Base-by-base conservation (phyloP, 2,113 vertebrate genomes). In the Oxyura jamaicensis region DNA sequence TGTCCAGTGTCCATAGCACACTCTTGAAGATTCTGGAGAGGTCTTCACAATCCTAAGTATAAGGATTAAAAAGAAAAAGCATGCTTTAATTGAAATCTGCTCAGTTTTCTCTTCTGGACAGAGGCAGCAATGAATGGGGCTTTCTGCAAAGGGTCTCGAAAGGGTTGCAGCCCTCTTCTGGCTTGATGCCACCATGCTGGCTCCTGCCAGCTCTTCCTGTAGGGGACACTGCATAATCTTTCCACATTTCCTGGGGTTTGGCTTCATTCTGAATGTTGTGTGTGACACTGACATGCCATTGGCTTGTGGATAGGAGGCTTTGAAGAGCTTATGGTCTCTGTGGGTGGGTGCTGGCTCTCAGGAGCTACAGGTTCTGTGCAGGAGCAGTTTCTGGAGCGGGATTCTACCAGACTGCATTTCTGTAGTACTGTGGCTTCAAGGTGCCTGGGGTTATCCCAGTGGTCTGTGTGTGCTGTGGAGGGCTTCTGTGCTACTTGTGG, bases 11-110 rank as follows among this genome's bases (percentile, higher is more conserved):
- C 65, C 3, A 1, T 25, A 22, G 13, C 35, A 33, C 3, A 15
- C 22, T 90, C 68, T 29, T 18, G 65, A 15, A 56, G 63, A 8
- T 35, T 41, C 83, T 26, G 50, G 36, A 41, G 41, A 0, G 0
- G 2, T 42, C 39, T 62, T 35, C 6, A 0, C 1, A 2, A 25
- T 9, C 50, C 65, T 39, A 14, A 33, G 44, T n/a, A 9, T 9
- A 16, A 13, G 26, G 62, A 33, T 60, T 28, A 28, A 11, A 26
- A 39, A n/a, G 6, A 41, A 26, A 11, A 62, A 4, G 5, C 2
- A 2, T 4, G 10, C 10, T 86, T 56, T 10, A 3, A 1, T 11
- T 13, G 60, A 44, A 86, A 69, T 14, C n/a, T 2, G 0, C 42
- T 16, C 0, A 0, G 3, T 17, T 65, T 65, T 53, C 12, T 44